phyloP scores from a whole-genome alignment of 2,113 vertebrate genomes.

The Siniperca chuatsi region DNA sequence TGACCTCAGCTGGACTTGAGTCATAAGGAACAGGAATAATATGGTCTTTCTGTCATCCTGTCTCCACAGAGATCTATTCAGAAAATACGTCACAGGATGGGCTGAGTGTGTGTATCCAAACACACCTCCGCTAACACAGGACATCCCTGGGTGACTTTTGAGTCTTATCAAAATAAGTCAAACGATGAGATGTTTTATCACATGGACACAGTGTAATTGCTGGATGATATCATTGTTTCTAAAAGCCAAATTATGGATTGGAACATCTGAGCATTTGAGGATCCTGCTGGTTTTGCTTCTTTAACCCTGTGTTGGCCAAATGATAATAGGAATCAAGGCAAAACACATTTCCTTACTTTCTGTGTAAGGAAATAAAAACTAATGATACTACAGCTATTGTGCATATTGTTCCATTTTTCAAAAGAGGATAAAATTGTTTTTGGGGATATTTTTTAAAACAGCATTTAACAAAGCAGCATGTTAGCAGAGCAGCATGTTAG shows the following conservation, averaged over 20 bases:
- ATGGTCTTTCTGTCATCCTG: slow-evolving; percentile 67
- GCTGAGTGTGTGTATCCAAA: slow-evolving; percentile 67
- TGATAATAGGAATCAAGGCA: not conserved
- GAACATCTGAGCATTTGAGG: slow-evolving; percentile 14
- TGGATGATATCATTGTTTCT: slow-evolving; percentile 57
- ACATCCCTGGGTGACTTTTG: slow-evolving; percentile 64
- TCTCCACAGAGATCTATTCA: slow-evolving; percentile 54
- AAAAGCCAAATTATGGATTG: slow-evolving; percentile 27
- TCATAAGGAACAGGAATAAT: slow-evolving; percentile 63
- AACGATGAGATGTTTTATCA: slow-evolving; percentile 36
- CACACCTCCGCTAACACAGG: slow-evolving; percentile 65
- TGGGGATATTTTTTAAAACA: too few relatives aligned
- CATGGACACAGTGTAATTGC: slow-evolving; percentile 8
- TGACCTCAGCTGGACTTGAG: slow-evolving; percentile 59
- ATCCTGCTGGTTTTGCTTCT: slow-evolving; percentile 2
- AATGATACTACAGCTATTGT: too few relatives aligned
- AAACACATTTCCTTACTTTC: not conserved
- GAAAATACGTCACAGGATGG: slow-evolving; percentile 74
- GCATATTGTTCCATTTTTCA: too few relatives aligned
- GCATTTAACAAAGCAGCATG: too few relatives aligned
- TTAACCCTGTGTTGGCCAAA: not conserved
- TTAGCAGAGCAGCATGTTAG: too few relatives aligned
- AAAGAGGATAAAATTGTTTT: not conserved
- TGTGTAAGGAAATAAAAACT: not conserved
- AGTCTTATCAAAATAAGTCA: slow-evolving; percentile 65